These are phyloP conservation scores for Serranus cabrilla DNA, from an alignment of 2,797 vertebrate genomes.

Conservation along the genomic window DNA sequence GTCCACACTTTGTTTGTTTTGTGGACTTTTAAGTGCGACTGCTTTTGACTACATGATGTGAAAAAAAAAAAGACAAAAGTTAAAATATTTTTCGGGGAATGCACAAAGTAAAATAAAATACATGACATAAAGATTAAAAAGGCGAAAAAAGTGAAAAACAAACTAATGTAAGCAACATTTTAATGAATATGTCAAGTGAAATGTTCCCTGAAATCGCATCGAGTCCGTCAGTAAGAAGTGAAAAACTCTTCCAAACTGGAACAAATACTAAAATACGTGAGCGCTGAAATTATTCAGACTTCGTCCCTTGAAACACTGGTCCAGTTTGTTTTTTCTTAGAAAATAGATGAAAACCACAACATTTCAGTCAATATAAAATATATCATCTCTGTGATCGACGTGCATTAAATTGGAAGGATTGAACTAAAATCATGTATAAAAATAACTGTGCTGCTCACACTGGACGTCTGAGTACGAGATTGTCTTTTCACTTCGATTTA, in stretches of 20 bases:
- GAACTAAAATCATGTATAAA: slow-evolving; percentile 14
- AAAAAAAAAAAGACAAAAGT: neutral
- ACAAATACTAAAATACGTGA: slow-evolving; percentile 39
- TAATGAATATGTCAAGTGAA: slow-evolving; percentile 30
- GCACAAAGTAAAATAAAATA: slow-evolving; percentile 23
- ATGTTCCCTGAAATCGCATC: slow-evolving; percentile 46
- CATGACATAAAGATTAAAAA: slow-evolving; percentile 13
- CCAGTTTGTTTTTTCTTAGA: slow-evolving; percentile 11
- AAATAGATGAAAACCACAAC: slow-evolving; percentile 37
- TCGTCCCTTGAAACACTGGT: slow-evolving; percentile 57
- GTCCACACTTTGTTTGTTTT: slow-evolving; percentile 17
- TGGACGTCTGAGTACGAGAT: slow-evolving; percentile 22
- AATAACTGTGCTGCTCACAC: slow-evolving; percentile 26
- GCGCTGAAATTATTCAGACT: slow-evolving; percentile 58
- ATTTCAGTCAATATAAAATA: slow-evolving; percentile 59
- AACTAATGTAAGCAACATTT: slow-evolving; percentile 18
- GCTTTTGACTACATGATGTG: slow-evolving; percentile 24
- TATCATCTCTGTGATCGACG: slow-evolving; percentile 31
- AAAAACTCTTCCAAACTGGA: slow-evolving; percentile 11
- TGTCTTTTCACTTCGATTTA: slow-evolving; percentile 42
- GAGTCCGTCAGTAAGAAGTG: slow-evolving; percentile 40
- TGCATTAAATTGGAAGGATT: neutral
- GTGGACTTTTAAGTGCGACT: slow-evolving; percentile 55
- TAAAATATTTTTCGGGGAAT: slow-evolving; percentile 20
- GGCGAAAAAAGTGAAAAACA: slow-evolving; percentile 29